Percentiles rank a stretch among this genome's conserved stretches.
Evolutionary conservation across 2,797 vertebrate genomes (phyloP).

Genomic region (Microcaecilia unicolor): DNA sequence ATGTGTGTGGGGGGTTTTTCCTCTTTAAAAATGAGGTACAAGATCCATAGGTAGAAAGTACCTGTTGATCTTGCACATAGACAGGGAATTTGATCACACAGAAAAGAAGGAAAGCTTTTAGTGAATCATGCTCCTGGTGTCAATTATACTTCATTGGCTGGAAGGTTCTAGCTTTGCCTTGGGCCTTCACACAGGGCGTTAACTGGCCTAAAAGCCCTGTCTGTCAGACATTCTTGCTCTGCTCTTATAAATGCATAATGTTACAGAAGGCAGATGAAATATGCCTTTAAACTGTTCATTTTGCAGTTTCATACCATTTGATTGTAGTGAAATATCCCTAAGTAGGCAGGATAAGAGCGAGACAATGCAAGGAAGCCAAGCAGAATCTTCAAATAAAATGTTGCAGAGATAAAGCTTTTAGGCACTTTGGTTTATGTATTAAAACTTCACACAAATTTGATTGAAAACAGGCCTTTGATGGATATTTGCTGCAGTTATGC

Average conservation of each 20-base stretch:
- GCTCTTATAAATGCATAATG: conserved; percentile 43
- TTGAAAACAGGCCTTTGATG: conserved; percentile 56
- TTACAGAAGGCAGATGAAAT: conserved; percentile 37
- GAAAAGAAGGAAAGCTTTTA: no score
- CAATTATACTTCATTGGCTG: no score
- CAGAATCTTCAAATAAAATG: conserved; percentile 37
- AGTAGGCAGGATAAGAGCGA: conserved; percentile 41
- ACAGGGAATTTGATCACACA: no score
- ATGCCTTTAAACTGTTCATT: conserved; percentile 43
- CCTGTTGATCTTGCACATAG: no score
- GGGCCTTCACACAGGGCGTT: no score
- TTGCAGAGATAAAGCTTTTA: conserved; percentile 36
- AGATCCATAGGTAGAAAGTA: no score
- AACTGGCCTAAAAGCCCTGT: no score
- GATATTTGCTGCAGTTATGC: conserved; percentile 58
- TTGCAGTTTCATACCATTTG: conserved; percentile 48
- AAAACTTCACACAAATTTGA: conserved; percentile 68
- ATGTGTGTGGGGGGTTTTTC: no score
- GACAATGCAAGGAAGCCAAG: conserved; percentile 31
- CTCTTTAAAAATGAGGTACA: no score
- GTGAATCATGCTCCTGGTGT: no score
- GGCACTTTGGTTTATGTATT: conserved; percentile 59
- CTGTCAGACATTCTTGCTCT: no score
- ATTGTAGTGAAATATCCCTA: conserved; percentile 59
- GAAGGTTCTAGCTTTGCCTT: no score